Base-by-base conservation (phyloP, 2,888 invertebrate genomes). In the Cheilosia impressa region DNA sequence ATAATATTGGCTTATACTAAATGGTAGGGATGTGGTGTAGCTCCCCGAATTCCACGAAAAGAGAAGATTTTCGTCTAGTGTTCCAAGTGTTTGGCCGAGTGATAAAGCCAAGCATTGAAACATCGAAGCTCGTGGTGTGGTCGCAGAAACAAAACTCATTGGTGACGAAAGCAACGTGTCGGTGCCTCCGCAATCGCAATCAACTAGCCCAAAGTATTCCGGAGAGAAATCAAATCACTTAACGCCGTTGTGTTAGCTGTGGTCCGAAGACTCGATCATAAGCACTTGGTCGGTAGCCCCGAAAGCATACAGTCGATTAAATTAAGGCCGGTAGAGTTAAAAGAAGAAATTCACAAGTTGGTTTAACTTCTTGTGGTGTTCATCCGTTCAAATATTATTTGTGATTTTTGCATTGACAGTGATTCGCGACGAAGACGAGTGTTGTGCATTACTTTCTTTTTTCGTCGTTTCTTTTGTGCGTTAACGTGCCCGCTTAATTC, bases 261-360 rank as follows among this genome's bases (percentile, higher is more conserved):
- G 75, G 69, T 60, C 69, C 53, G 53, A 50, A 84, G 80, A 76
- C 71, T 85, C 66, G 69, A 60, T 85, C 80, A 76, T 80, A 85
- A 85, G 34, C 80, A 80, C 69, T 80, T 80, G 17, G 84, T 79
- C 76, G 76, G 76, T 76, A 68, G 76, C 76, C 65, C 75, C 76
- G 80, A 85, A 85, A 85, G 84, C 84, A 80, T 76, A 71, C 75
- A 76, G 80, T 80, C 71, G 75, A 79, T 84, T 79, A 22, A 79
- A 58, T 80, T 62, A 57, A 85, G 79, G 60, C 72, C 68, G 72
- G 69, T 47, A 34, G 47, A 69, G 63, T 84, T 75, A 22, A 79
- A 84, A 75, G 22, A 52, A 72, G 63, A 68, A 68, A 73, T n/a
- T 65, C 50, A 3, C 22, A 41, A 58, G 19, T 47, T 43, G 52